These are phyloP conservation scores for Pangasius sanitwongsei DNA, from an alignment of 2,797 vertebrate genomes.

Conservation along the genomic window DNA sequence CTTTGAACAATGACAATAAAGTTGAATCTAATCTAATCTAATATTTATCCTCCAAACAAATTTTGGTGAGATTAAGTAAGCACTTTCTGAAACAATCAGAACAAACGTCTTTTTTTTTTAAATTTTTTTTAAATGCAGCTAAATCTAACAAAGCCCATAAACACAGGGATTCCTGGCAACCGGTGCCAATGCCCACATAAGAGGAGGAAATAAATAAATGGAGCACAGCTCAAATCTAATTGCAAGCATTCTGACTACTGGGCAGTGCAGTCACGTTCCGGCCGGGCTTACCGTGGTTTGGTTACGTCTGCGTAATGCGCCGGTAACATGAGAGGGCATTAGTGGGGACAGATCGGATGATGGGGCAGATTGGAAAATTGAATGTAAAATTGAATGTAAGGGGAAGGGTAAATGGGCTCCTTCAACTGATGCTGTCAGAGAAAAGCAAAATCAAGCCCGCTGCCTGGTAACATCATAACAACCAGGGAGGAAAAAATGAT, in stretches of 20 bases:
- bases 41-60: background rate
- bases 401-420: conserved; percentile 35
- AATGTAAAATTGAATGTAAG: conserved; percentile 42
- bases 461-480: conserved; percentile 6
- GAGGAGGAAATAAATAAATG: conserved; percentile 30
- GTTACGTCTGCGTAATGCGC: conserved; percentile 49
- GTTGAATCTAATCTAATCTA: no score
- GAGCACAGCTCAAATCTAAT: conserved; percentile 34
- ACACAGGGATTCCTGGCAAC: background rate
- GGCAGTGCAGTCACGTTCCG: conserved; percentile 36
- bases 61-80: background rate
- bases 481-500: conserved; percentile 27
- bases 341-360: conserved; percentile 44
- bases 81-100: background rate
- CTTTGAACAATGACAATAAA: no score
- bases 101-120: background rate
- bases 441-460: conserved; percentile 48
- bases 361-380: conserved; percentile 50
- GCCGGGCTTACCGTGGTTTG: conserved; percentile 30
- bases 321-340: conserved; percentile 53
- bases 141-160: no score
- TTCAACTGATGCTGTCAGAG: conserved; percentile 37
- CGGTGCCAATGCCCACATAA: background rate
- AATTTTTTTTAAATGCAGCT: background rate
- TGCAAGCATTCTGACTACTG: conserved; percentile 1